phyloP scores from a whole-genome alignment of 2,797 vertebrate species.

The Oreortyx pictus region DNA sequence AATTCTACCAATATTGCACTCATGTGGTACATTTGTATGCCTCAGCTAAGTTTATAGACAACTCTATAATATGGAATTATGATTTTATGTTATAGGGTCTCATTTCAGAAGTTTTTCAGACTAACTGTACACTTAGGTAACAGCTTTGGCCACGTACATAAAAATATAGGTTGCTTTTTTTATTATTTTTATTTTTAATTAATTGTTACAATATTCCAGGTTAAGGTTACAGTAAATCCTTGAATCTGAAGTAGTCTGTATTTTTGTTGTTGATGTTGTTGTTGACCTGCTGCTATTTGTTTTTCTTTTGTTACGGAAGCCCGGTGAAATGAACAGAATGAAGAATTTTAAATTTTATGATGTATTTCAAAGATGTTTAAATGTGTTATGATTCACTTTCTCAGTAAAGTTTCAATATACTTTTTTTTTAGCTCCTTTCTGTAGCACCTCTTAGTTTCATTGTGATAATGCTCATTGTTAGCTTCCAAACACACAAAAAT shows the following conservation, averaged over 20 bases:
- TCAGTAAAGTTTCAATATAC: not conserved
- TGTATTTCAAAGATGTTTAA: not conserved
- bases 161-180: not conserved
- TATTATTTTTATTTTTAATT: not conserved
- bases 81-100: not conserved
- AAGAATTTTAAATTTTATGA: not conserved
- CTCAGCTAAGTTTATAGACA: not conserved
- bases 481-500: not conserved
- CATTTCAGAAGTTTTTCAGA: not conserved
- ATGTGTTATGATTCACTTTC: not conserved
- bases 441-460: not conserved
- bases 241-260: not conserved
- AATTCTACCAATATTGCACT: not conserved
- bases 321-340: not conserved
- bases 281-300: no score
- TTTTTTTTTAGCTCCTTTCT: not conserved
- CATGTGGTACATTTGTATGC: not conserved
- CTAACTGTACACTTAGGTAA: not conserved
- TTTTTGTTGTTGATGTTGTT: rapidly evolving
- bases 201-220: not conserved
- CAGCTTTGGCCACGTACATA: not conserved
- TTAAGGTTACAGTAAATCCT: not conserved
- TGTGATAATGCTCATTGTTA: not conserved
- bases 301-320: not conserved
- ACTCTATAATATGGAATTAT: not conserved